phyloP scores from a whole-genome alignment of 2,113 vertebrate genomes.

The Odontophorus gujanensis region DNA sequence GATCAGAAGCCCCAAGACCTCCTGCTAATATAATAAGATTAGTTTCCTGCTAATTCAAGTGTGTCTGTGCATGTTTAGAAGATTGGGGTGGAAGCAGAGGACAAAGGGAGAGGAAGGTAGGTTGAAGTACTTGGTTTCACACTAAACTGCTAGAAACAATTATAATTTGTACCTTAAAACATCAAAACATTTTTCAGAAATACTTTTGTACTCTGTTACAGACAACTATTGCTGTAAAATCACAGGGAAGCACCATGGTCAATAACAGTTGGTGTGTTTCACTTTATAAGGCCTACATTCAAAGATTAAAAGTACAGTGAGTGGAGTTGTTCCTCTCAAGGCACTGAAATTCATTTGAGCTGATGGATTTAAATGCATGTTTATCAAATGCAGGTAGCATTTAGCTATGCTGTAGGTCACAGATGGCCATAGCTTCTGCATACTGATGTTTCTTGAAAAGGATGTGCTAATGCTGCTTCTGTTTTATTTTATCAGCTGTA shows the following conservation, averaged over 20 bases:
- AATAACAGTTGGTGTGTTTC: background rate
- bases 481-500: background rate
- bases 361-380: background rate
- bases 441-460: background rate
- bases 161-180: constrained; percentile 6
- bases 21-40: constrained; percentile 48
- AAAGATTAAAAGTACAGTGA: constrained; percentile 24
- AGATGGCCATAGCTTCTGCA: background rate
- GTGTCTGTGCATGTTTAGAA: background rate
- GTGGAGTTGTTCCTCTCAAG: constrained; percentile 23
- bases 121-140: background rate
- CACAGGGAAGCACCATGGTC: constrained; percentile 6
- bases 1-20: constrained; percentile 35
- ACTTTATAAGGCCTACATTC: background rate
- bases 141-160: constrained; percentile 31
- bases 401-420: background rate
- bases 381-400: constrained; percentile 31
- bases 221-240: constrained; percentile 41
- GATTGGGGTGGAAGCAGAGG: background rate
- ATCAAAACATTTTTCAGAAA: constrained; percentile 41
- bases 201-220: background rate
- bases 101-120: background rate
- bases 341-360: constrained; percentile 9
- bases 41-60: constrained; percentile 43
- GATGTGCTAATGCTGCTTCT: background rate